Conservation (phyloP, 2,888 invertebrate genomes). For the Pyrrhosoma nymphula region DNA sequence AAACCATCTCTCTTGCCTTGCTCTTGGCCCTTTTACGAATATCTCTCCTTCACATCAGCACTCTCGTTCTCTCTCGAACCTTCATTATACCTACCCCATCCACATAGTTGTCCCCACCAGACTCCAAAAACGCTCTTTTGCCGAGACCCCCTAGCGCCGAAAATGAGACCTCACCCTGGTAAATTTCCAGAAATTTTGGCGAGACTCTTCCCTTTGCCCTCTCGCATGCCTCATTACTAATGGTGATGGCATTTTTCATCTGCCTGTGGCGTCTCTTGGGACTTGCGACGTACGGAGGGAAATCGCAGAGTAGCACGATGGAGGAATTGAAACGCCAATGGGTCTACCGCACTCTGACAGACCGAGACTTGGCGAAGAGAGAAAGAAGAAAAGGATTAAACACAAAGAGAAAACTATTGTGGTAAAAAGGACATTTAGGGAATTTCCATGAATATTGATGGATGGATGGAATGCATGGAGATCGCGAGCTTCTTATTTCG, state of each 20-base stretch:
- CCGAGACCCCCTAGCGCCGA: not conserved
- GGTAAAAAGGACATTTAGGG: no score
- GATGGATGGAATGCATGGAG: no score
- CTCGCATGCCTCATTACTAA: not conserved
- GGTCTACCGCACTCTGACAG: not conserved
- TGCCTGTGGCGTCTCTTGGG: not conserved
- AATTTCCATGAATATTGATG: no score
- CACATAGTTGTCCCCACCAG: not conserved
- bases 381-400: no score
- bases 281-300: not conserved
- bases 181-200: constrained; percentile 3
- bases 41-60: not conserved
- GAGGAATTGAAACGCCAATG: not conserved
- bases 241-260: not conserved
- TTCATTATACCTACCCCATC: not conserved
- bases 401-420: no score
- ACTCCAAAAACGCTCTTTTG: not conserved
- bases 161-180: not conserved
- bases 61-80: not conserved
- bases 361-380: not conserved
- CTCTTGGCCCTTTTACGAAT: not conserved
- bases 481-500: no score
- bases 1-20: not conserved
- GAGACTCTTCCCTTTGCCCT: not conserved
- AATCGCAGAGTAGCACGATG: no score